These are phyloP conservation scores for Ochropacha duplaris DNA, from an alignment of 2,888 invertebrate species.

Conservation along the genomic window DNA sequence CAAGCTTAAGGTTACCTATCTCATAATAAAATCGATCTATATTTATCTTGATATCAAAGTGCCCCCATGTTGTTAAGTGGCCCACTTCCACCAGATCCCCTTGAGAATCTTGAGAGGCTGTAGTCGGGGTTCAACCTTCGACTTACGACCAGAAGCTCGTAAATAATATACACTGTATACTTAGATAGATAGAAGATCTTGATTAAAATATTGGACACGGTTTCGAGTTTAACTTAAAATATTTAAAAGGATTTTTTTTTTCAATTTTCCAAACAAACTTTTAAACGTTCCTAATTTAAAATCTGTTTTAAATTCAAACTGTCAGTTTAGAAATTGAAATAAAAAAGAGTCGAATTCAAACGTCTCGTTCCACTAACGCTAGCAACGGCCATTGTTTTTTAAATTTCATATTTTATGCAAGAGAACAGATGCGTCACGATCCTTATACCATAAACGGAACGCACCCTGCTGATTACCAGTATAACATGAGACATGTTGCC, in stretches of 20 bases:
- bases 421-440: slow-evolving; percentile 78
- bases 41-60: slow-evolving; percentile 1
- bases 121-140: slow-evolving; percentile 2
- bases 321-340: not conserved
- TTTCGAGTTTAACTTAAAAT: not conserved
- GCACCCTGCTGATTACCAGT: slow-evolving; percentile 60
- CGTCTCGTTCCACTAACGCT: slow-evolving; percentile 25
- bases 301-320: not conserved
- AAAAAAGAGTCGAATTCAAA: slow-evolving; percentile 16
- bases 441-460: slow-evolving; percentile 68
- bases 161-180: not conserved
- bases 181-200: not conserved
- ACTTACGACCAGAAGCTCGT: slow-evolving; percentile 2
- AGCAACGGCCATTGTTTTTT: slow-evolving; percentile 53
- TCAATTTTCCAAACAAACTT: not conserved
- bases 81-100: slow-evolving; percentile 18
- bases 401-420: slow-evolving; percentile 71
- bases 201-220: not conserved
- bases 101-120: slow-evolving; percentile 7
- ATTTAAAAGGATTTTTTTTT: not conserved
- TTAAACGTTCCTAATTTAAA: not conserved
- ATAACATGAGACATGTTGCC: slow-evolving; percentile 46
- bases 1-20: not conserved
- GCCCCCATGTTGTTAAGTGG: slow-evolving; percentile 18
- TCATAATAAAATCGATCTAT: not conserved